These are phyloP conservation scores for Jordanella pulchra DNA, from an alignment of 2,797 vertebrate species.

Conservation along the genomic window DNA sequence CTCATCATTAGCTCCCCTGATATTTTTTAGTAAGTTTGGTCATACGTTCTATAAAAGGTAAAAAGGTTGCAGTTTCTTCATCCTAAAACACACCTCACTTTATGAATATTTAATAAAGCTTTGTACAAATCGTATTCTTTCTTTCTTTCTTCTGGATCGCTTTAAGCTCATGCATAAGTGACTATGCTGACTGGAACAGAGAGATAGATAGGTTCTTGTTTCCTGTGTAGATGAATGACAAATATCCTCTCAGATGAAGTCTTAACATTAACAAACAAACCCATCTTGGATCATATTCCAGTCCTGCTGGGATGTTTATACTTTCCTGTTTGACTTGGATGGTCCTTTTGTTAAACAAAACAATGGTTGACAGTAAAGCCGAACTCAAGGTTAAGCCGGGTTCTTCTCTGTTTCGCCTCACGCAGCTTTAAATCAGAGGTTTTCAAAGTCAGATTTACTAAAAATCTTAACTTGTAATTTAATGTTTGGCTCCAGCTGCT, in stretches of 20 bases:
- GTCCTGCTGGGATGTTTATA: conserved; percentile 15
- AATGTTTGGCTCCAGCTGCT: neutral
- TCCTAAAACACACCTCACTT: neutral
- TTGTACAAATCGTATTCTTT: conserved; percentile 41
- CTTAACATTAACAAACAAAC: conserved; percentile 7
- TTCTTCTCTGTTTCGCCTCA: neutral
- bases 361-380: neutral
- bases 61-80: neutral
- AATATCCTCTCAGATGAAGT: neutral
- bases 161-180: neutral
- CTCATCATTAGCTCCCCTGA: neutral
- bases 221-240: neutral
- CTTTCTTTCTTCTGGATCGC: too few species aligned
- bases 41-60: neutral
- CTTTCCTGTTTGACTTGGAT: conserved; percentile 1
- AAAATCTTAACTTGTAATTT: neutral
- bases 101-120: conserved; percentile 33
- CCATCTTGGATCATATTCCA: neutral
- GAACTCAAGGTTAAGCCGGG: conserved; percentile 9
- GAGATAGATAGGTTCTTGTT: neutral
- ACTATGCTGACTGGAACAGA: neutral
- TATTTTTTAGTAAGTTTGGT: neutral
- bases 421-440: neutral
- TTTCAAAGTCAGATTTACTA: neutral
- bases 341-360: conserved; percentile 11